Evolutionary conservation across 2,797 vertebrate species (phyloP), one percentile per base, ranked within the genome.

Genomic region (Sebastes glaucus): DNA sequence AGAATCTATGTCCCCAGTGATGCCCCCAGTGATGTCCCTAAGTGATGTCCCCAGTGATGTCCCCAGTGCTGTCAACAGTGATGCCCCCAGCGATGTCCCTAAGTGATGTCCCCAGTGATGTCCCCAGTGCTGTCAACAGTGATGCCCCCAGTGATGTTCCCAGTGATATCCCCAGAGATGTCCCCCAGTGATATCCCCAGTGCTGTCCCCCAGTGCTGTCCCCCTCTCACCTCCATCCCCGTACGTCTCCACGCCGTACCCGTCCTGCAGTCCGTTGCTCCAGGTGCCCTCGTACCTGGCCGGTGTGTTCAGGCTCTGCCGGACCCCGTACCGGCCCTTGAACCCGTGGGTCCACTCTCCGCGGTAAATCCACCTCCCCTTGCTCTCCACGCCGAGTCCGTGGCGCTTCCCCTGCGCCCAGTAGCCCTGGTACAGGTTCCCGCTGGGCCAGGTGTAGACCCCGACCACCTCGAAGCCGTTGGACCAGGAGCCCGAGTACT

Each of bases 211-310:
- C 11, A 14, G 38, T 14, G 38, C 11, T 62, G 27, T 6, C 14
- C 16, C 71, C 55, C 77, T 95, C 97, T 97, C 93, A 98, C 98
- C 98, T 94, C 97, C 97, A 78, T 99, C 98, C 2, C 97, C 97
- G 83, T 98, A 99, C 78, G 97, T 99, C 94, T 99, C 98, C 83
- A 98, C 96, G 83, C 98, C 97, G 71, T 98, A 99, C 6, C 98
- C 97, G 91, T 99, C 98, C 94, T 99, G 98, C 88, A 98, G 96
- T 71, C 98, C 98, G 92, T 98, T 98, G 89, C 94, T 98, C 97
- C 98, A 98, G 86, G 98, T 98, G 78, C 98, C 98, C 90, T 99
- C 97, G 91, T 98, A 99, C 93, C 97, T 95, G 73, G 97, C 97
- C 28, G 97, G 97, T 86, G 96, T 97, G 92, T 94, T 96, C 78